phyloP scores from a whole-genome alignment of 2,113 vertebrate genomes.

The Apodemus sylvaticus region DNA sequence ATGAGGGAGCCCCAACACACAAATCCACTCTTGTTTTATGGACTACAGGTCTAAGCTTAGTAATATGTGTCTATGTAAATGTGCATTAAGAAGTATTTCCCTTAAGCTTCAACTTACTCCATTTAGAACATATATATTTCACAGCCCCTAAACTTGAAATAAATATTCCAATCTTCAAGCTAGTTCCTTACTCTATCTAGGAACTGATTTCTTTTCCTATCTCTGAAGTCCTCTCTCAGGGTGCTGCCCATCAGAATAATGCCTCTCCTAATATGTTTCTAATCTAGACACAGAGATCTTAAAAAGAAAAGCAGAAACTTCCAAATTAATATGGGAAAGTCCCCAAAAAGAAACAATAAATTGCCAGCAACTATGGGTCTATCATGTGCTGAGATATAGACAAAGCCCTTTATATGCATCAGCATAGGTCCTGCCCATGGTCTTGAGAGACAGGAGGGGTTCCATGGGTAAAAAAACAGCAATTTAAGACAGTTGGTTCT shows the following conservation, averaged over 20 bases:
- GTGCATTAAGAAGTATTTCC: background rate
- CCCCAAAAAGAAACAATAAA: background rate
- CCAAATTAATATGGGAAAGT: background rate
- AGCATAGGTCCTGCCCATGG: background rate
- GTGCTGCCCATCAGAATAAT: background rate
- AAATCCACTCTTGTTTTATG: background rate
- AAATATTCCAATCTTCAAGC: background rate
- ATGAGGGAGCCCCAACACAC: background rate
- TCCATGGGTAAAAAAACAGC: background rate
- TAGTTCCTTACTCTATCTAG: background rate
- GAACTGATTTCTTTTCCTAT: background rate
- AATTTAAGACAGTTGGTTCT: background rate
- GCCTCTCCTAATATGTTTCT: background rate
- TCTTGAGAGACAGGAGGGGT: background rate
- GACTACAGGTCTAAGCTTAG: background rate
- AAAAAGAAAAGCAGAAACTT: background rate
- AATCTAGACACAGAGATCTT: background rate
- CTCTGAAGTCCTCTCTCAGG: background rate
- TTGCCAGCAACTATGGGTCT: background rate
- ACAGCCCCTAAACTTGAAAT: background rate
- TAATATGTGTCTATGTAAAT: no score
- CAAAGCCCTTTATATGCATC: background rate
- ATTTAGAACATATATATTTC: background rate
- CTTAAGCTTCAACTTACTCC: background rate
- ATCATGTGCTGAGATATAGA: background rate